Evolutionary conservation across 2,113 vertebrate species (phyloP).

Genomic region (Cricetomys ansorgei): DNA sequence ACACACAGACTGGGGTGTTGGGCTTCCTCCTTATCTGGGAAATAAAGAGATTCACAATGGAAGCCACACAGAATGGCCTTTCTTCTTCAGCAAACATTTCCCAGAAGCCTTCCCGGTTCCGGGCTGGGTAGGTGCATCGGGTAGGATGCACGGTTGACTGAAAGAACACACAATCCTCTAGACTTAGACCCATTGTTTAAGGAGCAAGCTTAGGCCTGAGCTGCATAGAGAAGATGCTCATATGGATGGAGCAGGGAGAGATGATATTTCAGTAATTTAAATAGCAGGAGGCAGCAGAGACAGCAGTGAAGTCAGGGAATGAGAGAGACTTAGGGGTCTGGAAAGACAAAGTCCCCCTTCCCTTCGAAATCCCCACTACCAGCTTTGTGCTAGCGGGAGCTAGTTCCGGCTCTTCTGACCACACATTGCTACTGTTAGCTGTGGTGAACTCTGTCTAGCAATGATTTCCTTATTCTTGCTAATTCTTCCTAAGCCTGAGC

Average conservation of each 20-base stretch:
- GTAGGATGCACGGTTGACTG: slow-evolving; percentile 10
- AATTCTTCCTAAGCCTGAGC: slow-evolving; percentile 36
- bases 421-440: slow-evolving; percentile 87
- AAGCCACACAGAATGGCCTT: not conserved
- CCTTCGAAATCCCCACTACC: not conserved
- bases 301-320: not conserved
- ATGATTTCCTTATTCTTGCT: not conserved
- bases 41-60: slow-evolving; percentile 42
- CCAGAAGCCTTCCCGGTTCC: not conserved
- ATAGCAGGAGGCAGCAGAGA: not conserved
- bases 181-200: slow-evolving; percentile 15
- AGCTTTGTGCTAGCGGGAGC: not conserved
- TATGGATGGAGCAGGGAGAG: not conserved
- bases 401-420: slow-evolving; percentile 72
- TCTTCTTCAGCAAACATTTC: not conserved
- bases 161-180: slow-evolving; percentile 69
- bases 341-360: not conserved
- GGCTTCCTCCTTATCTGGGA: slow-evolving; percentile 65
- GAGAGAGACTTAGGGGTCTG: not conserved
- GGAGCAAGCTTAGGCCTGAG: slow-evolving; percentile 60
- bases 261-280: not conserved
- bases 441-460: slow-evolving; percentile 18
- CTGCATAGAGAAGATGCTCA: not conserved
- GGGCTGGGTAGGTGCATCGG: not conserved
- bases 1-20: slow-evolving; percentile 63